Evolutionary conservation across 2,797 vertebrate species (phyloP), one percentile per base, ranked within the genome.

Genomic region (Hirundo rustica): DNA sequence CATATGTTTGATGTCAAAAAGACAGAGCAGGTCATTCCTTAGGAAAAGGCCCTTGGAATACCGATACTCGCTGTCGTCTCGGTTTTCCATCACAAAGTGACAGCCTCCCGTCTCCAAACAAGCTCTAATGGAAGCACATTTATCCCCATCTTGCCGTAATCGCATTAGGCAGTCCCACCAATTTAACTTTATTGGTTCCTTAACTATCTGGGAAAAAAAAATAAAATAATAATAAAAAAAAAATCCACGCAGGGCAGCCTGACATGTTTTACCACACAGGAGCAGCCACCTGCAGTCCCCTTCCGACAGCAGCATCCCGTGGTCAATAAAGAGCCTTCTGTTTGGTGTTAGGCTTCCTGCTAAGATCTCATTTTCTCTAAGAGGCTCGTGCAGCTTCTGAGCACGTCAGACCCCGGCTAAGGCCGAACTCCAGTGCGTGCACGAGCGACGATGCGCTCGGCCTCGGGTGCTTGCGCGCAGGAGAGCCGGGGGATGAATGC

Each of bases 111-210:
- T 88, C 88, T 83, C 91, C 54, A 89, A 95, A 93, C 87, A 92
- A 93, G 72, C 60, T 84, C 89, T 92, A 88, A 88, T 94, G 87
- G 93, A 80, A 34, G 44, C 89, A 61, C 92, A 91, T 93, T 83
- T 51, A 85, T 94, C 87, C 93, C 78, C 81, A 93, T 96, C 88
- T 88, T 47, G 65, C 93, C 85, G 92, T 91, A 94, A 93, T 92
- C 89, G 89, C 62, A 84, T 94, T 72, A 96, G 93, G 68, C 87
- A 91, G 82, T 66, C 81, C 68, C 45, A 89, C 93, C 85, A 77
- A 94, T 96, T 96, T 92, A 58, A 93, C 62, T 93, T 93, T 50
- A 93, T 83, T 38, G 84, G 34, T 45, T 91, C 64, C 58, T 83
- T 85, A 93, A 92, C 78, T 47, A 62, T 32, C 75, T 80, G 76